These are phyloP conservation scores for Tolypeutes matacus DNA, from an alignment of 2,797 vertebrate genomes.

Conservation along the genomic window DNA sequence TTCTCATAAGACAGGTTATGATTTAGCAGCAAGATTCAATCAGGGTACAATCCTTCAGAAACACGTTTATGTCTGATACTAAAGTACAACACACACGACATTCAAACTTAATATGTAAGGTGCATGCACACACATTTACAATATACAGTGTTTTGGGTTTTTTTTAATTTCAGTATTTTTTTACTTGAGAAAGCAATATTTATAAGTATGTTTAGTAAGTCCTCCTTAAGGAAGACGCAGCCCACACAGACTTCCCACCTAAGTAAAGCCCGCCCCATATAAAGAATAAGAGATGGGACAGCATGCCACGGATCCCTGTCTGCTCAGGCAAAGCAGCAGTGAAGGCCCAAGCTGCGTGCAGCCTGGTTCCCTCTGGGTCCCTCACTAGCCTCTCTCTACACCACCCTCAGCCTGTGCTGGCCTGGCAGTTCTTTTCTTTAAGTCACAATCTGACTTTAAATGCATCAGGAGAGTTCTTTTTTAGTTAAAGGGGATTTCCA, in stretches of 20 bases:
- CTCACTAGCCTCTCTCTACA: no score
- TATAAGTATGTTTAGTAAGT: not conserved
- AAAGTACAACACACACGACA: not conserved
- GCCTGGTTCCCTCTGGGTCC: not conserved
- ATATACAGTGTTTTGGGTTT: no score
- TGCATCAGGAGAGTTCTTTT: not conserved
- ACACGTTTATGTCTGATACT: not conserved
- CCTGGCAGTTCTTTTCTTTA: not conserved
- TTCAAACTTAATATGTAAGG: not conserved
- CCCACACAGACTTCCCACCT: not conserved
- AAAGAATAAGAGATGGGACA: not conserved
- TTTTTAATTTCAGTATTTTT: not conserved
- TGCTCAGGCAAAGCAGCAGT: not conserved
- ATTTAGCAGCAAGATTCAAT: not conserved
- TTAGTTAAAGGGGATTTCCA: not conserved
- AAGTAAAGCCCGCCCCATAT: not conserved
- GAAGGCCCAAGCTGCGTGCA: not conserved
- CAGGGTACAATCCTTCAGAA: not conserved
- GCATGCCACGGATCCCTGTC: not conserved
- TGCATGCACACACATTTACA: not conserved
- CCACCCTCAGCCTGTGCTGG: not conserved
- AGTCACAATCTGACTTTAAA: constrained; percentile 4
- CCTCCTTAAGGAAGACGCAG: constrained; percentile 1
- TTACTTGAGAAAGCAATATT: not conserved
- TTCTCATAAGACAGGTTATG: not conserved